Percentiles rank a stretch among this genome's conserved stretches.
phyloP scores from a whole-genome alignment of 2,113 vertebrate species.

The Calonectris borealis region DNA sequence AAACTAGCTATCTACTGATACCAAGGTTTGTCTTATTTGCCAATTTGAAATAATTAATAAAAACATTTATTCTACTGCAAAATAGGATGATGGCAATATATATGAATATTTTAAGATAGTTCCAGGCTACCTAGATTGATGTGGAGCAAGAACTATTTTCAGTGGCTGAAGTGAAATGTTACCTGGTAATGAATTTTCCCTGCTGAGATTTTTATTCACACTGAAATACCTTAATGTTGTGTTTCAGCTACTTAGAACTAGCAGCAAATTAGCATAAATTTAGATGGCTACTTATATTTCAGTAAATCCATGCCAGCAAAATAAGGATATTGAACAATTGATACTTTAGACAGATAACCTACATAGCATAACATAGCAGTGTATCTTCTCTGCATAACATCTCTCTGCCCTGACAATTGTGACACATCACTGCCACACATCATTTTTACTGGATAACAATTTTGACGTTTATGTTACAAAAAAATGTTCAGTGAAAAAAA shows the following conservation, averaged over 20 bases:
- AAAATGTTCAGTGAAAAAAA: background rate
- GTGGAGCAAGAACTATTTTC: background rate
- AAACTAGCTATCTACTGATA: background rate
- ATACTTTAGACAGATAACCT: background rate
- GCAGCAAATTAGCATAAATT: background rate
- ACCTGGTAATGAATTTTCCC: background rate
- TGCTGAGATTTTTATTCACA: background rate
- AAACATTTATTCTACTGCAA: background rate
- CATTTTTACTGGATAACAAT: background rate
- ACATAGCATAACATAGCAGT: background rate
- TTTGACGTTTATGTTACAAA: background rate
- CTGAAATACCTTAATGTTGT: background rate
- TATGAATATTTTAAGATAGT: background rate
- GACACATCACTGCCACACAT: background rate
- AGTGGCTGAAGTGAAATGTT: background rate
- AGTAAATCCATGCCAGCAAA: background rate
- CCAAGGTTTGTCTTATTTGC: background rate
- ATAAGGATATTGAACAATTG: background rate
- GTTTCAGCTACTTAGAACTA: background rate
- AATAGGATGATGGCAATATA: background rate
- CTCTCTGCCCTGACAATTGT: background rate
- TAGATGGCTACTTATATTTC: background rate
- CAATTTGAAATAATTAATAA: background rate
- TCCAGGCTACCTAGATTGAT: background rate
- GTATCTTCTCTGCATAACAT: background rate